phyloP scores from a whole-genome alignment of 2,797 vertebrate genomes.

The Nyctibius grandis region DNA sequence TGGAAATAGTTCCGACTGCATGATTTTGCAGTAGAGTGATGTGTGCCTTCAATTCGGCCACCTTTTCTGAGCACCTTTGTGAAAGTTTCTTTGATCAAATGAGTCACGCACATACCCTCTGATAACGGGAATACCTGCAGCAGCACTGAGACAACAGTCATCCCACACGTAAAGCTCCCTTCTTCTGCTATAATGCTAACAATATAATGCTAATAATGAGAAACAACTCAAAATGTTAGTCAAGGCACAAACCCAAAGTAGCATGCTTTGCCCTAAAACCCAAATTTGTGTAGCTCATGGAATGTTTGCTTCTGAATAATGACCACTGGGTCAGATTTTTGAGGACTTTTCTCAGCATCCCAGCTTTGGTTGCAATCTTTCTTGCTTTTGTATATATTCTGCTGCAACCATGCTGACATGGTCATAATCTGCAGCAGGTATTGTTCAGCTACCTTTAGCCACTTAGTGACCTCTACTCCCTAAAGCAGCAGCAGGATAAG shows the following conservation, averaged over 20 bases:
- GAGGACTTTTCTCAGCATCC: neutral
- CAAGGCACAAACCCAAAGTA: neutral
- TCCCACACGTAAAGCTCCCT: fast-evolving
- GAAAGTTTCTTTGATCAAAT: neutral
- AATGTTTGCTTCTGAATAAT: neutral
- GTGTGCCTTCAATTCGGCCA: neutral
- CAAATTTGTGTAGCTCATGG: neutral
- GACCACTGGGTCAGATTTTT: neutral
- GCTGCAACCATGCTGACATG: neutral
- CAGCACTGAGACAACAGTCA: neutral
- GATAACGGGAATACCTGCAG: neutral
- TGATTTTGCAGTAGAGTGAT: neutral
- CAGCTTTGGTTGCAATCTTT: neutral
- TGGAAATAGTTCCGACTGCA: neutral
- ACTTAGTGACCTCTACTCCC: neutral
- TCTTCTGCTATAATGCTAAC: neutral
- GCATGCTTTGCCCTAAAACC: neutral
- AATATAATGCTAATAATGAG: neutral
- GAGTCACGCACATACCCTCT: neutral
- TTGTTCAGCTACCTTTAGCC: neutral
- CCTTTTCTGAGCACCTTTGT: neutral
- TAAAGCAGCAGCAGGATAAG: neutral
- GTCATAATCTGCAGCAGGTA: neutral
- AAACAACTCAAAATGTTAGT: neutral
- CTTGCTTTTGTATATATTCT: neutral